Percentiles rank a stretch among this genome's conserved stretches.
phyloP scores from a whole-genome alignment of 2,113 vertebrate genomes.

The Raphicerus campestris region DNA sequence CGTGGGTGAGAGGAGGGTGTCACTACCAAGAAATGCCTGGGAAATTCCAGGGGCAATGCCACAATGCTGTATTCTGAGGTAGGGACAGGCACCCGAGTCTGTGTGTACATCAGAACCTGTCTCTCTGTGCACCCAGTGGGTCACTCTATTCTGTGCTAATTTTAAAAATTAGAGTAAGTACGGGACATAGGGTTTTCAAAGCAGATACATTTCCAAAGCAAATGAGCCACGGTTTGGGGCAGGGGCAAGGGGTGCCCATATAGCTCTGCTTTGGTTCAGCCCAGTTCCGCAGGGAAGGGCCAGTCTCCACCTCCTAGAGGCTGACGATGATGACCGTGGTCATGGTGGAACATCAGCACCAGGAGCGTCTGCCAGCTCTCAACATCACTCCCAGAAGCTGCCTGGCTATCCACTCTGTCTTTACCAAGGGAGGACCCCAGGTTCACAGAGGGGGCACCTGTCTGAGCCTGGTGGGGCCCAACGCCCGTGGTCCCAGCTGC shows the following conservation, averaged over 20 bases:
- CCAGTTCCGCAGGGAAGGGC: accelerated
- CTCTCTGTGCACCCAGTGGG: background rate
- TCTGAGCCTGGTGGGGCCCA: too few species aligned
- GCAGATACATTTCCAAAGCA: background rate
- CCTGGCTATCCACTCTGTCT: background rate
- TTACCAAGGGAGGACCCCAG: background rate
- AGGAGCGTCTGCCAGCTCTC: accelerated
- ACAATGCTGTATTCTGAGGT: accelerated
- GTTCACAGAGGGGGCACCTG: background rate
- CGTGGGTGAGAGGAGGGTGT: too few species aligned
- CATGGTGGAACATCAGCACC: background rate
- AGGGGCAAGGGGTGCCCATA: background rate
- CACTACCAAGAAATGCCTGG: background rate
- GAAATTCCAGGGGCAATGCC: background rate
- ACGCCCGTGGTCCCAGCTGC: background rate
- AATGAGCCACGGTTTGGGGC: background rate
- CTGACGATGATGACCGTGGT: background rate
- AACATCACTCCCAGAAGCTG: accelerated
- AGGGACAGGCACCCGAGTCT: accelerated
- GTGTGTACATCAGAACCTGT: accelerated
- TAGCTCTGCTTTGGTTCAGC: background rate
- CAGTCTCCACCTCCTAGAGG: accelerated
- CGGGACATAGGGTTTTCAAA: background rate
- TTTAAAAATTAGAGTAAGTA: background rate
- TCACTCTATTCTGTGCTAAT: background rate